Evolutionary conservation across 2,113 vertebrate species (phyloP), one percentile per base, ranked within the genome.

Genomic region (mouse (Mus musculus)): DNA sequence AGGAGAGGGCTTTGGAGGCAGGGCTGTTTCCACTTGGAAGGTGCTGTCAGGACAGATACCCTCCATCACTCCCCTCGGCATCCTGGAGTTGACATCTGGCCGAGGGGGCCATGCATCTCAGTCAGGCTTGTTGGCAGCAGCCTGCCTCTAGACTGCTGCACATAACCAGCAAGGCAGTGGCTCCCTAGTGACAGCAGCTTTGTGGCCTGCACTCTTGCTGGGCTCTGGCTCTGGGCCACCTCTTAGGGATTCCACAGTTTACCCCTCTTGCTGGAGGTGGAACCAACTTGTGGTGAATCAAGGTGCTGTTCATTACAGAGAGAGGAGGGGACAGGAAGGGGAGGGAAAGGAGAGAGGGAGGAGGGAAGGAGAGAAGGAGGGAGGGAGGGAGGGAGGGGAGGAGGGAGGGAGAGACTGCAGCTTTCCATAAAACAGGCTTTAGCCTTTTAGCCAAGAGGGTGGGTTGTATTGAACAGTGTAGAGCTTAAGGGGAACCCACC

Each of bases 161-260:
- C 30, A 20, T 1, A 26, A 82, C 82, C 82, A 1, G 3, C 46
- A 11, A 52, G 19, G 19, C 11, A 52, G 85, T 22, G 17, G 3
- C 63, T 52, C 42, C 63, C 42, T 36, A 42, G 63, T 69, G 28
- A 30, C 63, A 13, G 10, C 39, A 33, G 63, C 63, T 67, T 22
- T 52, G 63, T 7, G 17, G 65, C 46, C 63, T 22, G 42, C 2
- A 12, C 19, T 13, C 30, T 26, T 52, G 65, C 46, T 10, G 46
- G 42, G 65, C 10, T 73, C 71, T 20, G 10, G 54, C 94, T 91
- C 73, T 3, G 3, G 75, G 90, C 61, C 10, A 28, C 63, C 84
- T 96, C 85, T 56, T 49, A 69, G 85, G 95, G 89, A 84, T 59
- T 22, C 95, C 39, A 12, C 10, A 65, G 86, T 71, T 96, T 61